Evolutionary conservation across 2,797 vertebrate species (phyloP).

Genomic region (Galaxias olidus): DNA sequence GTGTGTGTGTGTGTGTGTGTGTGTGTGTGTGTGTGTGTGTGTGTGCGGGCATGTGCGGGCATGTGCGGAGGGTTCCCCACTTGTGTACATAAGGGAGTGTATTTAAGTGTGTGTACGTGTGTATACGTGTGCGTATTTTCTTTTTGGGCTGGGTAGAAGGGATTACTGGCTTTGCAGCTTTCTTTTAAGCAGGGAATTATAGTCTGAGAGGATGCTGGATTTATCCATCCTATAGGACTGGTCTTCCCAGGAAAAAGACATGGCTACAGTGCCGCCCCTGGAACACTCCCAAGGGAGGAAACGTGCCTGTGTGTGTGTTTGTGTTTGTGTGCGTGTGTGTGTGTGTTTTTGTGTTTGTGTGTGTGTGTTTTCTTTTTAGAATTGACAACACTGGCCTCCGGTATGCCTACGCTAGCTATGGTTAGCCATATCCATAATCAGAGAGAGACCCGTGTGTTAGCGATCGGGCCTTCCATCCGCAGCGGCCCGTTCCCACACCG

Average conservation of each 20-base stretch:
- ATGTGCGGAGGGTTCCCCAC: neutral
- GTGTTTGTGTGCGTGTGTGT: neutral
- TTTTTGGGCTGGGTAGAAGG: conserved; percentile 10
- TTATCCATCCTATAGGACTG: conserved; percentile 10
- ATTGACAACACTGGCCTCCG: no score
- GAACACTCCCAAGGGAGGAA: neutral
- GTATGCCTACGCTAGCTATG: no score
- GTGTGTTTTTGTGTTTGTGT: neutral
- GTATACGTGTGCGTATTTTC: neutral
- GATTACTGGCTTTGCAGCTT: conserved; percentile 33
- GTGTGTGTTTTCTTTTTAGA: neutral
- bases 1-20: conserved; percentile 4
- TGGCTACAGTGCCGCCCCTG: neutral
- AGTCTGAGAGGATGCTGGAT: neutral
- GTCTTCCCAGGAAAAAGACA: conserved; percentile 1
- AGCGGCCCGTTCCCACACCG: no score
- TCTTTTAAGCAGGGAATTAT: conserved; percentile 31
- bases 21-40: conserved; percentile 3
- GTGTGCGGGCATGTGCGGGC: neutral
- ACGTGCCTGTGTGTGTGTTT: neutral
- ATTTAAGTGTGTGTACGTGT: neutral
- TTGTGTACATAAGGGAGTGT: neutral
- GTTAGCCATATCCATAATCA: no score
- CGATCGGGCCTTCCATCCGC: no score
- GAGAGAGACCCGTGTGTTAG: no score